Conservation (phyloP, 2,113 vertebrate species). For the Zeus faber region DNA sequence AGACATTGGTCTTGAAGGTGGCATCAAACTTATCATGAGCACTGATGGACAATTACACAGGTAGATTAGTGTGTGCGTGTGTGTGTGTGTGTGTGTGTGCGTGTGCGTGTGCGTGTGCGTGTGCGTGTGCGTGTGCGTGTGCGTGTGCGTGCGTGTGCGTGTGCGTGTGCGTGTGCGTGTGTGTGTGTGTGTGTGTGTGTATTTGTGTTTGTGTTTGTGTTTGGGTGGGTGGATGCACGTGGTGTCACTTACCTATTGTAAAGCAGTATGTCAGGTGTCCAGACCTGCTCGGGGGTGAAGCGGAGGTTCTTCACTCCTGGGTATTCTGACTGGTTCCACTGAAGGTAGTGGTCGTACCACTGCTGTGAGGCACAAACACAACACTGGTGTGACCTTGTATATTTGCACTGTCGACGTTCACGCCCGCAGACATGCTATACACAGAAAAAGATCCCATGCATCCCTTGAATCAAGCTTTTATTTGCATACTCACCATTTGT, state of each 20-base stretch:
- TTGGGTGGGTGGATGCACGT: not conserved
- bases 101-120: not conserved
- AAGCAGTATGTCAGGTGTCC: constrained; percentile 79
- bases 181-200: constrained; percentile 3
- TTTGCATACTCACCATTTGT: constrained; percentile 75
- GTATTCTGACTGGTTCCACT: constrained; percentile 81
- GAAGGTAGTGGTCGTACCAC: constrained; percentile 80
- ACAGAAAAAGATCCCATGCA: not conserved
- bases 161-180: constrained; percentile 1
- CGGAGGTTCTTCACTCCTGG: constrained; percentile 79
- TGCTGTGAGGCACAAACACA: constrained; percentile 59
- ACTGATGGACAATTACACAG: constrained; percentile 42
- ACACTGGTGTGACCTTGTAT: constrained; percentile 1
- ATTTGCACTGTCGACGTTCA: not conserved
- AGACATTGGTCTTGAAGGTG: constrained; percentile 77
- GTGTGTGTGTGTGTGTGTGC: constrained; percentile 5
- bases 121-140: constrained; percentile 2
- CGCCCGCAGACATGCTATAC: not conserved
- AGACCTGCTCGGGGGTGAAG: constrained; percentile 76
- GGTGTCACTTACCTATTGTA: constrained; percentile 76
- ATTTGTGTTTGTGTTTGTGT: constrained; percentile 4
- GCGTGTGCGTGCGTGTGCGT: not conserved
- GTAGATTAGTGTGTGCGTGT: constrained; percentile 8
- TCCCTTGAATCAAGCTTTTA: no score
- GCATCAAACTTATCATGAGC: constrained; percentile 81